phyloP scores from a whole-genome alignment of 2,888 invertebrate genomes.

The Tyria jacobaeae region DNA sequence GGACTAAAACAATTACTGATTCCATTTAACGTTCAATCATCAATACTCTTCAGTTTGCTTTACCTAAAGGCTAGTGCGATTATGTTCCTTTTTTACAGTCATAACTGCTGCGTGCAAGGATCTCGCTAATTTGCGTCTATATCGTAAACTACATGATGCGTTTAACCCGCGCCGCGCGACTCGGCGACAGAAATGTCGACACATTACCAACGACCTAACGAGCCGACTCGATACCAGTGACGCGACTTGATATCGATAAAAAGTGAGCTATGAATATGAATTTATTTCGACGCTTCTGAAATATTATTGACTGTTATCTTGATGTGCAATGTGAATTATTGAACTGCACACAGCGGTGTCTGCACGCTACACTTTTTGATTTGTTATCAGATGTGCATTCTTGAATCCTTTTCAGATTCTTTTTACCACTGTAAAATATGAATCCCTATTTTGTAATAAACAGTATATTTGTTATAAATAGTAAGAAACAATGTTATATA shows the following conservation, averaged over 20 bases:
- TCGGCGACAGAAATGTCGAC: conserved; percentile 68
- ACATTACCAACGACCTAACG: conserved; percentile 68
- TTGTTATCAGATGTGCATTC: conserved; percentile 27
- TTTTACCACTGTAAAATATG: not conserved
- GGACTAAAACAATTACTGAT: conserved; percentile 30
- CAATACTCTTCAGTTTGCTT: conserved; percentile 31
- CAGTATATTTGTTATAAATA: not conserved
- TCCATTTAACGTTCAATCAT: conserved; percentile 26
- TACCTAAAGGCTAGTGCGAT: conserved; percentile 39
- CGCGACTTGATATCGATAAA: conserved; percentile 54
- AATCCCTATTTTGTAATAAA: not conserved
- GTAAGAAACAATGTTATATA: too few species aligned
- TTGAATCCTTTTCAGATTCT: not conserved
- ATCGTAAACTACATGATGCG: conserved; percentile 56
- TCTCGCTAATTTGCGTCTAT: conserved; percentile 58
- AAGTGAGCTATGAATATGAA: conserved; percentile 57
- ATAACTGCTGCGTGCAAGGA: conserved; percentile 35
- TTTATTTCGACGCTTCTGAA: conserved; percentile 52
- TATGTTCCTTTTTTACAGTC: conserved; percentile 34
- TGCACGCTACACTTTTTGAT: conserved; percentile 52
- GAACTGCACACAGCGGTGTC: conserved; percentile 50
- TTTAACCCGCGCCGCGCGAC: conserved; percentile 48
- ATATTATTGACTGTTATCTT: conserved; percentile 51
- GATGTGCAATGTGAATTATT: conserved; percentile 53
- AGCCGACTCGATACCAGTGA: conserved; percentile 59